phyloP scores from a whole-genome alignment of 2,797 vertebrate genomes.

The Urosaurus nigricauda region DNA sequence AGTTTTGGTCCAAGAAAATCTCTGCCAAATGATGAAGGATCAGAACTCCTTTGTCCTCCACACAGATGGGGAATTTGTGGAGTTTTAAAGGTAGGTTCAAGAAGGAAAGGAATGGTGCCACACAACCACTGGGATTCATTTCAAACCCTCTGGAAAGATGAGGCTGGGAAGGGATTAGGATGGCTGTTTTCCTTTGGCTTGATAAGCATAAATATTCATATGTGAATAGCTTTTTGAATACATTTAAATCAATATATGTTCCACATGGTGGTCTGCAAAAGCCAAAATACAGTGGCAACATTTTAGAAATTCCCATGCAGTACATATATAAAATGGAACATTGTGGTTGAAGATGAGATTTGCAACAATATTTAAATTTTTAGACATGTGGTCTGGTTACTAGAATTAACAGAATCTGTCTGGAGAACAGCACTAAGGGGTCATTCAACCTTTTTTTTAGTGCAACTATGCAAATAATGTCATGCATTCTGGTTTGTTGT shows the following conservation, averaged over 20 bases:
- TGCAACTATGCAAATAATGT: too few relatives aligned
- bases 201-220: slow-evolving; percentile 62
- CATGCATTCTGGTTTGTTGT: too few relatives aligned
- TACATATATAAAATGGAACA: slow-evolving; percentile 31
- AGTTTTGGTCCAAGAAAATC: slow-evolving; percentile 25
- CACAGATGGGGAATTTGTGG: rapidly evolving
- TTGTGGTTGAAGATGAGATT: slow-evolving; percentile 48
- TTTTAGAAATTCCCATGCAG: slow-evolving; percentile 52
- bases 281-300: slow-evolving; percentile 48
- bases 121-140: neutral
- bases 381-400: slow-evolving; percentile 61
- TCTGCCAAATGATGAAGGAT: slow-evolving; percentile 5
- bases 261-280: slow-evolving; percentile 45
- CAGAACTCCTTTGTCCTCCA: slow-evolving; percentile 29
- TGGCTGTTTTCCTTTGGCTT: slow-evolving; percentile 44
- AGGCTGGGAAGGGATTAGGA: slow-evolving; percentile 27
- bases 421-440: slow-evolving; percentile 41
- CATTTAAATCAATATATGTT: slow-evolving; percentile 63
- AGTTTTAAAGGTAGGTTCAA: slow-evolving; percentile 12
- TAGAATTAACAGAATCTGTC: slow-evolving; percentile 61
- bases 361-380: slow-evolving; percentile 65
- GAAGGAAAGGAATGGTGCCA: slow-evolving; percentile 26
- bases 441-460: too few relatives aligned
- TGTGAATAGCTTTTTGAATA: slow-evolving; percentile 57
- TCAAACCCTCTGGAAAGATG: slow-evolving; percentile 2